These are phyloP conservation scores for Ceraclea dissimilis DNA, from an alignment of 2,888 invertebrate species.

Conservation along the genomic window DNA sequence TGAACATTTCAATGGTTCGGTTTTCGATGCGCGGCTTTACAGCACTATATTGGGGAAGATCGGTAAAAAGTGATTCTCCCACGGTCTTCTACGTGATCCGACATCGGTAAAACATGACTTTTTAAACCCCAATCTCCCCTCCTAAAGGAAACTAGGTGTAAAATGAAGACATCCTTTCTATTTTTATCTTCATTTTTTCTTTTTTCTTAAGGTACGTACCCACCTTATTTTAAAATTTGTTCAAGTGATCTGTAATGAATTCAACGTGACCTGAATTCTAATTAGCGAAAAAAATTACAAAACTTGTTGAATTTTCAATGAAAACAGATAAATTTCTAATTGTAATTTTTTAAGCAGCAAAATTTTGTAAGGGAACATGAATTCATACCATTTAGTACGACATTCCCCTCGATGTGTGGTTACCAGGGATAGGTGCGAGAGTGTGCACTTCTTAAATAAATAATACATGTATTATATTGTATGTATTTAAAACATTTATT, in stretches of 20 bases:
- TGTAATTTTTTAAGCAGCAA: too few species aligned
- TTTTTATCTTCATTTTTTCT: background rate
- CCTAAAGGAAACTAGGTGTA: conserved; percentile 1
- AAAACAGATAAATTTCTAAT: background rate
- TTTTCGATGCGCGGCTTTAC: too few species aligned
- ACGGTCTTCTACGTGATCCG: conserved; percentile 21
- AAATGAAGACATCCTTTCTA: conserved; percentile 1
- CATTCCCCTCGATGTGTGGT: too few species aligned
- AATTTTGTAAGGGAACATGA: too few species aligned
- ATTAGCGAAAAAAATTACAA: too few species aligned
- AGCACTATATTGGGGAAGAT: background rate
- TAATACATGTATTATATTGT: too few species aligned
- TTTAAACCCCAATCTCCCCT: conserved; percentile 20
- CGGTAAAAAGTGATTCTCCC: background rate
- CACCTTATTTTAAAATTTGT: background rate
- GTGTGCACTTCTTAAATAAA: too few species aligned
- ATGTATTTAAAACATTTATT: too few species aligned
- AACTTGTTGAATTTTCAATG: background rate
- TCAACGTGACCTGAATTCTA: background rate
- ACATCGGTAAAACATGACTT: conserved; percentile 25
- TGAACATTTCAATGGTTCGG: too few species aligned
- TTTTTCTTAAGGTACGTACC: background rate
- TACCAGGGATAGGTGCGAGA: too few species aligned
- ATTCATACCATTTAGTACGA: too few species aligned
- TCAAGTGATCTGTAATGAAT: background rate